phyloP scores from a whole-genome alignment of 2,888 invertebrate species.

The Salticus scenicus region DNA sequence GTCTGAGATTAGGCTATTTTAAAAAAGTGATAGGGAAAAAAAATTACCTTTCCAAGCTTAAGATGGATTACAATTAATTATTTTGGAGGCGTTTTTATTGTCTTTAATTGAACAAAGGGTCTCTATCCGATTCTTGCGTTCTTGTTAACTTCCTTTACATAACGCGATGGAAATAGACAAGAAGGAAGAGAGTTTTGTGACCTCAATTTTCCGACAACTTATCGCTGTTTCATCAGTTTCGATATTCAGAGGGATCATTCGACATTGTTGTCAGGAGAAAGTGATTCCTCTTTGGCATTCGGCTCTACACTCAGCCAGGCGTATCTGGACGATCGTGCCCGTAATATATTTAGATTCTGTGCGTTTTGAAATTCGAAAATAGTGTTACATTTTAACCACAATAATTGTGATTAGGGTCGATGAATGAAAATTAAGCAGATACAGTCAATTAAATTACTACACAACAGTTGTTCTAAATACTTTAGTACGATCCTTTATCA shows the following conservation, averaged over 20 bases:
- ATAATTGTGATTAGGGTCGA: no score
- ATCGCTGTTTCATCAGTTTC: conserved; percentile 32
- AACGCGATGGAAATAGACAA: not conserved
- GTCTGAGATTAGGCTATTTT: no score
- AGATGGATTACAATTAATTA: not conserved
- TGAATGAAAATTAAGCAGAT: no score
- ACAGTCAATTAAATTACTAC: no score
- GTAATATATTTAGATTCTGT: no score
- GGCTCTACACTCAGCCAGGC: not conserved
- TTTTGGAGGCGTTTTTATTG: not conserved
- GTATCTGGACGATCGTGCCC: no score
- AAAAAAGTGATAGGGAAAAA: conserved; percentile 1
- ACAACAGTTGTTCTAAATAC: no score
- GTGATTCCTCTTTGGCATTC: not conserved
- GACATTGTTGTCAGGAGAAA: not conserved
- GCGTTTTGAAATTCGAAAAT: no score
- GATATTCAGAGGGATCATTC: conserved; percentile 20
- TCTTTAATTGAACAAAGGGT: not conserved
- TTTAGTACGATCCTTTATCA: no score
- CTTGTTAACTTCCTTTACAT: not conserved
- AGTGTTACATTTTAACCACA: no score
- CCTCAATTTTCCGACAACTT: conserved; percentile 30
- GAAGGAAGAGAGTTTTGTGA: conserved; percentile 19
- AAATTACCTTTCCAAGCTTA: not conserved
- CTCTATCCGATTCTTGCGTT: not conserved